Evolutionary conservation across 2,888 invertebrate species (phyloP).

Genomic region (Polietes domitor): DNA sequence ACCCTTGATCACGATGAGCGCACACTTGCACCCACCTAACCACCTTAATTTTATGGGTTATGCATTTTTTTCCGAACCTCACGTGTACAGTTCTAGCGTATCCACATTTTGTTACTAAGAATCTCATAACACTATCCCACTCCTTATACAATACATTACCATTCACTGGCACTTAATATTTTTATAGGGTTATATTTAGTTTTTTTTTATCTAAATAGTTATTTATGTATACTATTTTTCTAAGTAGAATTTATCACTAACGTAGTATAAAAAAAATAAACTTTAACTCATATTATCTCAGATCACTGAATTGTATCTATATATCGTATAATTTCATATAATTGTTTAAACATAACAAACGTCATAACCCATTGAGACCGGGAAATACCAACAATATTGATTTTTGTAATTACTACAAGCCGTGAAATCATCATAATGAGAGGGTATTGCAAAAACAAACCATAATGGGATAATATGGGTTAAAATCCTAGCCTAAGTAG

Average conservation of each 20-base stretch:
- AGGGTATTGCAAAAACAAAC: not conserved
- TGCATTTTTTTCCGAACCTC: too few species aligned
- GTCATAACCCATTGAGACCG: not conserved
- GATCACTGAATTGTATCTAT: constrained; percentile 43
- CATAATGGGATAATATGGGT: constrained; percentile 79
- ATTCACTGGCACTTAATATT: too few species aligned
- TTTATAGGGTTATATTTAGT: not conserved
- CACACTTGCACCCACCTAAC: too few species aligned
- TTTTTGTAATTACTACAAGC: not conserved
- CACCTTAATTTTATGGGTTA: too few species aligned
- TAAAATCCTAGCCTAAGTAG: constrained; percentile 60
- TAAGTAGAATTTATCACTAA: too few species aligned
- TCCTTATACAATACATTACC: too few species aligned
- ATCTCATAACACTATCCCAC: too few species aligned
- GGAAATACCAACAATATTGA: constrained; percentile 67
- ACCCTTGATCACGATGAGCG: too few species aligned
- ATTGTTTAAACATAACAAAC: constrained; percentile 40
- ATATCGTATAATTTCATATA: constrained; percentile 38
- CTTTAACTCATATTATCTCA: constrained; percentile 78
- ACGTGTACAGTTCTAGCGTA: too few species aligned
- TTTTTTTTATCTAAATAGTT: too few species aligned
- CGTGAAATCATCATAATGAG: not conserved
- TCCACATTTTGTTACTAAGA: too few species aligned
- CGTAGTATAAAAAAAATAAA: constrained; percentile 5
- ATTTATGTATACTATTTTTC: too few species aligned